These are phyloP conservation scores for Laothoe populi DNA, from an alignment of 2,888 invertebrate genomes.

Conservation along the genomic window DNA sequence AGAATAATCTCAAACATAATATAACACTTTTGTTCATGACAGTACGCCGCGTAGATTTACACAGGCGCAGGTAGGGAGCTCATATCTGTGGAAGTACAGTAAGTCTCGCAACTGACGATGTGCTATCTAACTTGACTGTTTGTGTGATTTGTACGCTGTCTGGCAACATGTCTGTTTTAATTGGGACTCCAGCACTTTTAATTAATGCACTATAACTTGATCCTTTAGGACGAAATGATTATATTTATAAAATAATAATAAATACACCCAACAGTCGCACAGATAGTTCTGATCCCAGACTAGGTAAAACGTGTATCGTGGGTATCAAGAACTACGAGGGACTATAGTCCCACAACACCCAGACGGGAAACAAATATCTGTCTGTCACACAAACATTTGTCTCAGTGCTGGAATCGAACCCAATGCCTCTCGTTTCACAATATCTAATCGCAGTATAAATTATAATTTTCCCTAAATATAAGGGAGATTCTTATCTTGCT, in stretches of 20 bases:
- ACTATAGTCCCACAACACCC: no score
- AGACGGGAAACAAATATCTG: no score
- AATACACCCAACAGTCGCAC: no score
- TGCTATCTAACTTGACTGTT: constrained; percentile 17
- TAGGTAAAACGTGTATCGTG: no score
- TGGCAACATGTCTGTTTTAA: constrained; percentile 34
- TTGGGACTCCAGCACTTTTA: constrained; percentile 43
- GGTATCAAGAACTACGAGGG: no score
- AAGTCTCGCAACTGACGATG: constrained; percentile 41
- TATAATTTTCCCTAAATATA: no score
- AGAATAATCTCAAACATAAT: background rate
- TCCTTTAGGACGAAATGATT: background rate
- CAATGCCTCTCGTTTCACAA: no score
- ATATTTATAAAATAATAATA: background rate
- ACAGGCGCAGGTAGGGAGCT: constrained; percentile 47
- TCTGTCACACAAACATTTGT: no score
- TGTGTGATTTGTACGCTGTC: constrained; percentile 18
- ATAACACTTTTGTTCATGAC: constrained; percentile 29
- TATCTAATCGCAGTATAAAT: no score
- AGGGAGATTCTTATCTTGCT: no score
- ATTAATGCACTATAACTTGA: background rate
- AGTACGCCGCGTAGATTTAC: constrained; percentile 51
- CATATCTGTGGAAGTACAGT: constrained; percentile 53
- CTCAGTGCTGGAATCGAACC: no score
- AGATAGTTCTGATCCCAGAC: no score